Percentiles rank a stretch among this genome's conserved stretches.
Conservation (phyloP, 2,113 vertebrate genomes). For the Miniopterus natalensis region DNA sequence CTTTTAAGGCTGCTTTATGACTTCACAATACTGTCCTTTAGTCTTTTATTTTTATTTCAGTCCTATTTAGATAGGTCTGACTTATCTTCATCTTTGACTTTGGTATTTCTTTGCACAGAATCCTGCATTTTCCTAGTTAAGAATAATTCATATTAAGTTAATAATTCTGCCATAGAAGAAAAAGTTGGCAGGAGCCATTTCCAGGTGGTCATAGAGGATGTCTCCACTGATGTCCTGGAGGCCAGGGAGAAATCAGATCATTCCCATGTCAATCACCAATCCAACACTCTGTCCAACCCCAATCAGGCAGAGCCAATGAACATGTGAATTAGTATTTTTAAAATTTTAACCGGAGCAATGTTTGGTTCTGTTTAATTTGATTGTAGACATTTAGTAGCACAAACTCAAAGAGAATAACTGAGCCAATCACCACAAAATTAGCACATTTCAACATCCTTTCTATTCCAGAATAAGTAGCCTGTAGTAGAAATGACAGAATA, state of each 20-base stretch:
- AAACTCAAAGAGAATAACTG: not conserved
- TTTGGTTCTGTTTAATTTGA: not conserved
- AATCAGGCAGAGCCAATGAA: not conserved
- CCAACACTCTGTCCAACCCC: not conserved
- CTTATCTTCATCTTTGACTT: conserved; percentile 32
- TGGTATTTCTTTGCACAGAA: not conserved
- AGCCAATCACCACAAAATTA: not conserved
- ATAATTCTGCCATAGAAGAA: conserved; percentile 5
- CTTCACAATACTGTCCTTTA: not conserved
- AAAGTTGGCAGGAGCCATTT: not conserved
- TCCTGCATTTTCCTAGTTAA: not conserved
- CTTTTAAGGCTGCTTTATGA: not conserved
- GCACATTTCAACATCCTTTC: not conserved
- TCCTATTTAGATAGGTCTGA: not conserved
- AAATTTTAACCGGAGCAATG: not conserved
- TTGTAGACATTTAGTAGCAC: not conserved
- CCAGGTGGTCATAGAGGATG: not conserved
- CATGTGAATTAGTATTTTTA: not conserved
- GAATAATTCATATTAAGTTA: conserved; percentile 15
- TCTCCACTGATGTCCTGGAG: not conserved
- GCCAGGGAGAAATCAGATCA: not conserved
- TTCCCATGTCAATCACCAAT: not conserved
- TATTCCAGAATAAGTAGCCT: not conserved
- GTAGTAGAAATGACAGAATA: not conserved
- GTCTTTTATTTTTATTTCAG: conserved; percentile 35